Evolutionary conservation across 2,113 vertebrate species (phyloP).

Genomic region (Phrynosoma blainvillii): DNA sequence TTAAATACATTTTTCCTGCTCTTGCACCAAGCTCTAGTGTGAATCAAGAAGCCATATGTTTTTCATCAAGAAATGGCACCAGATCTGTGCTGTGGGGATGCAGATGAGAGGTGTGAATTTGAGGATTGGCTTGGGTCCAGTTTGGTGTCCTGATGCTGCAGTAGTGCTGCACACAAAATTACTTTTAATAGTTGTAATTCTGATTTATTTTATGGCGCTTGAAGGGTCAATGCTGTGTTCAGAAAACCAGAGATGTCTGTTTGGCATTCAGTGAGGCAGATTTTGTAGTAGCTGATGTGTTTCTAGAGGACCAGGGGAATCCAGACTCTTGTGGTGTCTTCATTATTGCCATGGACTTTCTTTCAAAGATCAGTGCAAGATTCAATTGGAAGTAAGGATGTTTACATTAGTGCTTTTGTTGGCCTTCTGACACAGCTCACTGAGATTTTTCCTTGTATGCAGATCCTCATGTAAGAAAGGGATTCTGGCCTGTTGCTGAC

Average conservation of each 20-base stretch:
- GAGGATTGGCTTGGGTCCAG: constrained; percentile 25
- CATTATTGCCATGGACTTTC: not conserved
- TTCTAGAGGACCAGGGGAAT: not conserved
- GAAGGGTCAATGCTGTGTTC: not conserved
- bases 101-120: constrained; percentile 25
- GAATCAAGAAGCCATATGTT: constrained; percentile 32
- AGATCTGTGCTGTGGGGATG: constrained; percentile 19
- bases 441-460: not conserved
- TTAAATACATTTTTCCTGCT: not conserved
- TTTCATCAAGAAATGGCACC: constrained; percentile 14
- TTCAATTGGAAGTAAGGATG: not conserved
- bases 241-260: not conserved
- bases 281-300: not conserved
- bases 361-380: not conserved
- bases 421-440: not conserved
- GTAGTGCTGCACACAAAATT: not conserved
- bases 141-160: not conserved
- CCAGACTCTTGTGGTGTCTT: not conserved
- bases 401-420: not conserved
- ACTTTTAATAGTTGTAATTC: not conserved
- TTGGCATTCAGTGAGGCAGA: not conserved
- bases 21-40: constrained; percentile 6
- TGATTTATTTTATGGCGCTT: not conserved
- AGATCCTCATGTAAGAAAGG: not conserved
- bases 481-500: not conserved